Evolutionary conservation across 2,888 invertebrate genomes (phyloP), one percentile per base, ranked within the genome.

Genomic region (Archaeoteleia sp.): DNA sequence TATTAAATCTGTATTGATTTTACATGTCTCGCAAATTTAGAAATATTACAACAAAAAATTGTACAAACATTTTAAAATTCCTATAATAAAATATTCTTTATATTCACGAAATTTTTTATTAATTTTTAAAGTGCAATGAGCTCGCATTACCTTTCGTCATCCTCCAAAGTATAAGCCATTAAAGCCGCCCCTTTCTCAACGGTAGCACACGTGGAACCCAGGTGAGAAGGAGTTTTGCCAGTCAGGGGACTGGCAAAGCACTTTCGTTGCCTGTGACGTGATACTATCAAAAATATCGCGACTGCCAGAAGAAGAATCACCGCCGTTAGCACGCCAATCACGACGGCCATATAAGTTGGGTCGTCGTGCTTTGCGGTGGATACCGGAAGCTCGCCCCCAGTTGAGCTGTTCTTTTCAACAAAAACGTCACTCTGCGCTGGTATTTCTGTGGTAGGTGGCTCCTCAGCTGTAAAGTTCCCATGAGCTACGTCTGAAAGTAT

Each of bases 301-400:
- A 91, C 91, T 1, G 90, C 91, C 14, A 93, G 87, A 1, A 94
- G 86, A 45, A 94, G 88, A 45, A 93, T 91, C 39, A 93, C 88
- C 1, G 92, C 92, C 14, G 91, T 91, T 42, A 93, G 85, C 2
- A 93, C 91, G n/a, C 93, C 92, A 30, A 93, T 90, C 49, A 92
- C 91, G 67, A 93, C 89, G n/a, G 92, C 92, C 87, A 93, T 89
- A 85, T 92, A 91, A 3, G 91, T 86, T 1, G 92, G 91, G 78
- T 92, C 92, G 71, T 92, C 91, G 75, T 90, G 89, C 58, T 90
- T 90, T 0, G 90, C 91, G 6, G 90, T 90, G 8, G 91, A 88
- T 62, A 92, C 89, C n/a, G 91, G 90, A 63, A 89, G 87, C 70
- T 90, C 90, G 45, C 84, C 85, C 46, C 72, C 67, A 7, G 76